Conservation (phyloP, 2,888 invertebrate genomes). For the Bimastos eiseni region DNA sequence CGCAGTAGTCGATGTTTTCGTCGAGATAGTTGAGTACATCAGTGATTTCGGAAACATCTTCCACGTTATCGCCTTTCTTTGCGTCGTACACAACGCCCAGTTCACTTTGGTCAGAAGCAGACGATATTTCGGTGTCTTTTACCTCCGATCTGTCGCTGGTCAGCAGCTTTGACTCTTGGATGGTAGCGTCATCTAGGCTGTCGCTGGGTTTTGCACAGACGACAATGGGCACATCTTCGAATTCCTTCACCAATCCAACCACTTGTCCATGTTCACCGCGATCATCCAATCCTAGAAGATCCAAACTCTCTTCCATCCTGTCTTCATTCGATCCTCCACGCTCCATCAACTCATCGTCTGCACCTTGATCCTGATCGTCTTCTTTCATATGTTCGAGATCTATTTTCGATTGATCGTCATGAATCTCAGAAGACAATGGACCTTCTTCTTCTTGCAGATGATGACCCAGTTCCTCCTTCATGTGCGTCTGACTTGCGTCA, state of each 20-base stretch:
- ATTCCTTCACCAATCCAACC: background rate
- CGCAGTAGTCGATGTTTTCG: constrained; percentile 28
- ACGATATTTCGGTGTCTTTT: background rate
- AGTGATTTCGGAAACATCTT: background rate
- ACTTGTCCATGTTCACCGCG: background rate
- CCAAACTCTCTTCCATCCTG: background rate
- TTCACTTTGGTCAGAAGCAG: background rate
- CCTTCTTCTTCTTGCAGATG: background rate
- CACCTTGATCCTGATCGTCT: background rate
- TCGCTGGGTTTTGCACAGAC: background rate
- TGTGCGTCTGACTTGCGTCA: background rate
- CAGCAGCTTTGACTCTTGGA: background rate
- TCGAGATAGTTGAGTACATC: constrained; percentile 32
- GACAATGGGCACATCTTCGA: background rate
- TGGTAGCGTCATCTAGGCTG: background rate
- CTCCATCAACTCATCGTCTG: background rate
- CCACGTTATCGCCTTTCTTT: background rate
- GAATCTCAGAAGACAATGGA: background rate
- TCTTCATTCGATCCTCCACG: background rate
- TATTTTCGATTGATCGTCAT: background rate
- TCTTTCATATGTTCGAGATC: background rate
- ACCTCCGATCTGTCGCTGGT: background rate
- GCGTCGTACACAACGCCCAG: background rate
- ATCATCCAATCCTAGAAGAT: background rate
- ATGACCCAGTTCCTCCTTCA: background rate